These are phyloP conservation scores for Tenodera sinensis DNA, from an alignment of 2,888 invertebrate species.

Conservation along the genomic window DNA sequence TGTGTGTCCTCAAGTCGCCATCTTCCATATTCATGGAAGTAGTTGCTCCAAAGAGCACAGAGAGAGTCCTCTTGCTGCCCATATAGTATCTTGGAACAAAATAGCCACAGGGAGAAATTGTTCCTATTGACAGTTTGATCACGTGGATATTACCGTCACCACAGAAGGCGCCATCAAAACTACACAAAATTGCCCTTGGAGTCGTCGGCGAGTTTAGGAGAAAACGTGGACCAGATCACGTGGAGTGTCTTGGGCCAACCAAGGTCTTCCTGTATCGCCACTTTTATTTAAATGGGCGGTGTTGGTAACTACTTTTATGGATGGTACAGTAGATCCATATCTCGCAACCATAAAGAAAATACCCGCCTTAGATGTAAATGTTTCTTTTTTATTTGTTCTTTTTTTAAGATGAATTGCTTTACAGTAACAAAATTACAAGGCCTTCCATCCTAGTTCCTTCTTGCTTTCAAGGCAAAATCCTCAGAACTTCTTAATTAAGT, in stretches of 20 bases:
- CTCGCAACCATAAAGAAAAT: neutral
- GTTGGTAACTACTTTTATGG: neutral
- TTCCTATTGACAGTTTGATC: neutral
- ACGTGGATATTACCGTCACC: neutral
- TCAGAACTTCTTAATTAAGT: neutral
- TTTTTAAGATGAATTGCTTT: neutral
- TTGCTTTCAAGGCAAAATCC: neutral
- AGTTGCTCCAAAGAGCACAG: too few relatives aligned
- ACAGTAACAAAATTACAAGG: neutral
- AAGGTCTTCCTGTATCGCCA: neutral
- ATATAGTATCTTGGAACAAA: neutral
- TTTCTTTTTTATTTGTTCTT: neutral
- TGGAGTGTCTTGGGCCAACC: neutral
- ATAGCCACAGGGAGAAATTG: neutral
- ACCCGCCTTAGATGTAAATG: neutral
- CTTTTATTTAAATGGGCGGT: neutral
- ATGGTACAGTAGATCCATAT: neutral
- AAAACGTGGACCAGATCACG: neutral
- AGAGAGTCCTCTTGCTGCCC: too few relatives aligned
- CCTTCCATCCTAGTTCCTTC: neutral
- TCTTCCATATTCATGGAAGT: too few relatives aligned
- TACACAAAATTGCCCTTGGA: neutral
- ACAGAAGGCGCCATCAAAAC: neutral
- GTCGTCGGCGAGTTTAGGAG: neutral
- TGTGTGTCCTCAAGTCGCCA: too few relatives aligned